Conservation (phyloP, 1,140 invertebrate species). For the Elymnias hypermnestra region DNA sequence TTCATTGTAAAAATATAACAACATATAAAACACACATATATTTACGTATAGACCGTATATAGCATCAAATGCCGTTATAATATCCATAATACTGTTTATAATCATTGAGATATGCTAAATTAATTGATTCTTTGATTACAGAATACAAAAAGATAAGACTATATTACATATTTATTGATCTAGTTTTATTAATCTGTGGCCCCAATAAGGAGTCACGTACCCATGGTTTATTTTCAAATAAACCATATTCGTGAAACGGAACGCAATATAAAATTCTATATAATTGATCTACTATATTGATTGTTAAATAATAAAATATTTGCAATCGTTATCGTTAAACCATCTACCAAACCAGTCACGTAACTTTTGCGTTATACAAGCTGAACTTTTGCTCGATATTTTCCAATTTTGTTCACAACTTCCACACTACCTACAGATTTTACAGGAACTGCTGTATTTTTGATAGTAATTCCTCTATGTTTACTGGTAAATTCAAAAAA, state of each 20-base stretch:
- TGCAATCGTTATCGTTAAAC: conserved; percentile 18
- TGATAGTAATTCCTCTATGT: too few species aligned
- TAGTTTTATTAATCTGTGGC: conserved; percentile 11
- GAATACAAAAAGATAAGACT: conserved; percentile 16
- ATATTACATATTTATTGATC: conserved; percentile 10
- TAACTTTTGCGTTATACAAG: conserved; percentile 4
- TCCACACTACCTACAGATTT: too few species aligned
- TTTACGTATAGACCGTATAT: conserved; percentile 65
- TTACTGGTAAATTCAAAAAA: too few species aligned
- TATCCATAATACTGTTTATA: conserved; percentile 48
- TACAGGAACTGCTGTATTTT: too few species aligned
- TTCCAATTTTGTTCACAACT: too few species aligned
- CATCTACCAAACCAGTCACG: conserved; percentile 65
- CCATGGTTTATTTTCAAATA: conserved; percentile 6
- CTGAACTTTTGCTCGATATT: conserved; percentile 12
- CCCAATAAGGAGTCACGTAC: conserved; percentile 8
- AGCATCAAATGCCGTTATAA: conserved; percentile 56
- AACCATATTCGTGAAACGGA: conserved; percentile 4
- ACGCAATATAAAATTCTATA: neutral
- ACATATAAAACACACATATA: conserved; percentile 40
- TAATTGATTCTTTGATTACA: conserved; percentile 48
- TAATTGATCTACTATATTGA: conserved; percentile 5
- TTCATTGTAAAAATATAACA: conserved; percentile 38
- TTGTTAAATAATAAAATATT: conserved; percentile 11
- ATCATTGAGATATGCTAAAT: conserved; percentile 58